phyloP scores from a whole-genome alignment of 2,888 invertebrate genomes.

The Suillia variegata region DNA sequence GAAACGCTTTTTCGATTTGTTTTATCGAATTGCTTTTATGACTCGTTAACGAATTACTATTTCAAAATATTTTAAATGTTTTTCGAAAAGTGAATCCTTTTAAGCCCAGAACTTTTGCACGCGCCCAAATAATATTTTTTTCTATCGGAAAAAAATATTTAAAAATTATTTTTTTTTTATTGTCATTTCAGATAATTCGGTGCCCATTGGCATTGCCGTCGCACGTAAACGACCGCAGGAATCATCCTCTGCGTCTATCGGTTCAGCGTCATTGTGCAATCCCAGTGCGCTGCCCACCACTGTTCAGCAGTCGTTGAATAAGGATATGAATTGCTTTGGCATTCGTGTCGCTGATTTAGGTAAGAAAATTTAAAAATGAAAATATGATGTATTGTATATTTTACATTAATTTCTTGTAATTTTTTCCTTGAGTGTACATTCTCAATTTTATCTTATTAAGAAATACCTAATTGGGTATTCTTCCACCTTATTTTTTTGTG shows the following conservation, averaged over 20 bases:
- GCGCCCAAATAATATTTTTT: neutral
- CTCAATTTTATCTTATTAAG: no score
- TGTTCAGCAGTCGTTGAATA: conserved; percentile 54
- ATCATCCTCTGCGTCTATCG: conserved; percentile 40
- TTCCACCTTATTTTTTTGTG: no score
- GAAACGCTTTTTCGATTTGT: conserved; percentile 11
- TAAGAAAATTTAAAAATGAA: conserved; percentile 37
- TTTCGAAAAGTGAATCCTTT: no score
- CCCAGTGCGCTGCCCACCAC: conserved; percentile 42
- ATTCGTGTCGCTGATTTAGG: conserved; percentile 60
- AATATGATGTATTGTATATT: no score
- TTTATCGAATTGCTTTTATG: conserved; percentile 8
- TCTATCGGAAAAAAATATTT: no score
- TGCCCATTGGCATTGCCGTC: conserved; percentile 85
- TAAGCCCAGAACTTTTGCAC: no score
- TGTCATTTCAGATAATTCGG: conserved; percentile 68
- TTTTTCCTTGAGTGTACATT: no score
- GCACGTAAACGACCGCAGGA: conserved; percentile 72
- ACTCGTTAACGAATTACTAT: no score
- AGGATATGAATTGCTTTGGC: conserved; percentile 60
- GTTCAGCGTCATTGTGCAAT: conserved; percentile 37
- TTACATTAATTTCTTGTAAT: no score
- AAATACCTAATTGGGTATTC: no score
- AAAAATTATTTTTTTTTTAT: conserved; percentile 14
- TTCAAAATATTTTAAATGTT: neutral